These are phyloP conservation scores for Myrmophylax atrothorax DNA, from an alignment of 2,113 vertebrate species.

Conservation along the genomic window DNA sequence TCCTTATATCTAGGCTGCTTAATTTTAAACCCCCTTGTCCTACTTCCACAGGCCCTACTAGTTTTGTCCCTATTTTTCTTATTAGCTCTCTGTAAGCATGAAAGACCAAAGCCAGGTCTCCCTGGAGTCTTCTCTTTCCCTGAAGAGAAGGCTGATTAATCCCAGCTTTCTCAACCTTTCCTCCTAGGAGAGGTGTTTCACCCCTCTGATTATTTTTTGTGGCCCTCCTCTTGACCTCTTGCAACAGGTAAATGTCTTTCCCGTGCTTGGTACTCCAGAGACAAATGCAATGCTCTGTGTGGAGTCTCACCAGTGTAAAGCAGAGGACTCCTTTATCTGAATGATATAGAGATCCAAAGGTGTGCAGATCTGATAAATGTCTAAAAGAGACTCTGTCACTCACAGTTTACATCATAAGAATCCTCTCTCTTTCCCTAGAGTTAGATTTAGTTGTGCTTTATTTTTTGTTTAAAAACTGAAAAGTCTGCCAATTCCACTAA, in stretches of 20 bases:
- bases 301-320: not conserved
- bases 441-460: not conserved
- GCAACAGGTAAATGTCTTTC: not conserved
- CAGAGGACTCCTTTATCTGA: not conserved
- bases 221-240: not conserved
- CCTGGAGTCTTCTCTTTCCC: not conserved
- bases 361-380: not conserved
- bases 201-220: not conserved
- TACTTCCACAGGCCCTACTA: not conserved
- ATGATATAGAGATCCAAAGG: not conserved
- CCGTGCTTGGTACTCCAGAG: not conserved
- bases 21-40: not conserved
- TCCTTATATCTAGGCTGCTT: not conserved
- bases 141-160: not conserved
- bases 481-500: not conserved
- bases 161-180: not conserved
- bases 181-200: not conserved
- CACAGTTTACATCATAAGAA: not conserved
- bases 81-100: accelerated
- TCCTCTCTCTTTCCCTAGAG: not conserved
- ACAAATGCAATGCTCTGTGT: not conserved
- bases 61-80: not conserved
- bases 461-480: not conserved
- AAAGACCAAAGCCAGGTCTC: not conserved
- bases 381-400: not conserved